Evolutionary conservation across 2,797 vertebrate genomes (phyloP), one percentile per base, ranked within the genome.

Genomic region (Parambassis ranga): DNA sequence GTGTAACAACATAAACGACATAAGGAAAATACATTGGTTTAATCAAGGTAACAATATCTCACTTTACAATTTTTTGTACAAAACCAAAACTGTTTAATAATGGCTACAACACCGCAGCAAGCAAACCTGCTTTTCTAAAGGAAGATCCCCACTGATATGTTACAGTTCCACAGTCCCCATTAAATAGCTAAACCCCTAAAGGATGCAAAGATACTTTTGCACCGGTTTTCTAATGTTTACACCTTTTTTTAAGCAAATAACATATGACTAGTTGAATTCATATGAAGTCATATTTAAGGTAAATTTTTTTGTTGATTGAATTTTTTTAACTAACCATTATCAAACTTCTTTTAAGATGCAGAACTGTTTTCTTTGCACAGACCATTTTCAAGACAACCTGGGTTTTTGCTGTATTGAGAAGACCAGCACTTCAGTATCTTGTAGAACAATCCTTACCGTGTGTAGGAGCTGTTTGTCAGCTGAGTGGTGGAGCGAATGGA

Each of bases 1-100:
- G 7, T 15, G 38, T 51, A 36, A 43, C n/a, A n/a, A n/a, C n/a
- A n/a, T n/a, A n/a, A n/a, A n/a, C n/a, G n/a, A n/a, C 9, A 7
- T 63, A 46, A 10, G 74, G 43, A 81, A 87, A 67, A 77, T 68
- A 77, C 59, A 75, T 51, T 5, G 4, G 27, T 82, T 77, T 83
- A 84, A 71, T 89, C 24, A 68, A 60, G 58, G 13, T 58, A 72
- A 65, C 8, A 10, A 42, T 48, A 33, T 71, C 39, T 59, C 43
- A 75, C 35, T 71, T 60, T 46, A 81, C 42, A 71, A 37, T 58
- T 14, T 16, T 67, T 43, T 66, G 8, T 75, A 76, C 61, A 78
- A 81, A 57, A 70, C 5, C 38, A 48, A 59, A 48, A 33, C 30
- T 0, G 0, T 64, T 46, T 5, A 32, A 18, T 27, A 52, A 51